Conservation (phyloP, 2,888 invertebrate species). For the Taphrorychus bicolor region DNA sequence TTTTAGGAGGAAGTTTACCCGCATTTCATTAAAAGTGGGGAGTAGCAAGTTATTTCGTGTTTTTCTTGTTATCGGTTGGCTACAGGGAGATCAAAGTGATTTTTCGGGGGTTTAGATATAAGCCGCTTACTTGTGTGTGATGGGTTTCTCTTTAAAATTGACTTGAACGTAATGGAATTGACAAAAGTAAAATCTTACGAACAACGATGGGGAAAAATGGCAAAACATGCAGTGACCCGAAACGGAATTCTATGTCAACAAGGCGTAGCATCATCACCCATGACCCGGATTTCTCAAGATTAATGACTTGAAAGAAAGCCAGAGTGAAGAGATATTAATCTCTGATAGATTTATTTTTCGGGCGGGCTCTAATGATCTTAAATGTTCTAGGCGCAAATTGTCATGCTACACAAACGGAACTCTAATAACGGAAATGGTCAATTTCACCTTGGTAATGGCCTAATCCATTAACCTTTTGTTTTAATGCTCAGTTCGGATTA, state of each 20-base stretch:
- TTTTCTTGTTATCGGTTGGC: neutral
- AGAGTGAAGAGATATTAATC: constrained; percentile 2
- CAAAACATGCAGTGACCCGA: neutral
- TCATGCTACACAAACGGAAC: neutral
- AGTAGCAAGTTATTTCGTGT: neutral
- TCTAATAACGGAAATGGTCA: neutral
- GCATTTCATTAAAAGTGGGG: neutral
- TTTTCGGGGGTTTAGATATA: neutral
- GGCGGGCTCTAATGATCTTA: neutral
- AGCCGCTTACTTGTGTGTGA: neutral
- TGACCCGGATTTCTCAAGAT: constrained; percentile 3
- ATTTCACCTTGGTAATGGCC: neutral
- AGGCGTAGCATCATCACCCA: neutral
- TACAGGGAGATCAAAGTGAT: neutral
- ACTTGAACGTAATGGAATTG: no score
- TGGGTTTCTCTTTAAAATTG: no score
- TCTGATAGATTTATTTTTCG: constrained; percentile 3
- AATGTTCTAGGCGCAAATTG: neutral
- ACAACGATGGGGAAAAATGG: neutral
- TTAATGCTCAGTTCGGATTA: constrained; percentile 10
- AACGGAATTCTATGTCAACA: constrained; percentile 9
- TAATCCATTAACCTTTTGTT: neutral
- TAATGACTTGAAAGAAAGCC: neutral
- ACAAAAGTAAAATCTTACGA: no score
- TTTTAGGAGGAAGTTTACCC: neutral